Evolutionary conservation across 2,113 vertebrate genomes (phyloP), one percentile per base, ranked within the genome.

Genomic region (Rhizomys pruinosus): DNA sequence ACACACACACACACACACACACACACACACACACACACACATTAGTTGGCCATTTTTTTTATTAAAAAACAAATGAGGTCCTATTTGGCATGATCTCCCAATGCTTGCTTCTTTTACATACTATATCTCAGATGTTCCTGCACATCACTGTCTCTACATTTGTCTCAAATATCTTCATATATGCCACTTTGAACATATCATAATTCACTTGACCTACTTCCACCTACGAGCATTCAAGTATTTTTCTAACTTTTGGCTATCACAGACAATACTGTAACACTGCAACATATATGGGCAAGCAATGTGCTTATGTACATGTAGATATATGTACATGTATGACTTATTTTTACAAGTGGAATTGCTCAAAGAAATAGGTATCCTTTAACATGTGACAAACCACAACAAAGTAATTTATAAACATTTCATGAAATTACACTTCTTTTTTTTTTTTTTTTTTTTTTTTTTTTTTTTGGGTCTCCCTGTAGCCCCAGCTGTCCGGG

Each of bases 311-410:
- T 17, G 25, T 47, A 59, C 10, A 7, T 8, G 34, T 4, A 29
- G 4, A 6, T 8, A 34, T 32, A 72, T 29, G n/a, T n/a, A n/a
- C n/a, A n/a, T n/a, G n/a, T n/a, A n/a, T n/a, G n/a, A n/a, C n/a
- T 29, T 37, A 57, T 81, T 82, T 25, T 44, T 39, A 61, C 29
- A 73, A 87, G 59, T 73, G 25, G 27, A 69, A 66, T 71, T 84
- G 59, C n/a, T 79, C 59, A 77, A 87, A 93, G 29, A 64, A n/a
- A 73, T 63, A 59, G 20, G 4, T 8, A 84, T 61, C 78, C 66
- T 85, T 91, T 79, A 20, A 87, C 88, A 85, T 92, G 84, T 88
- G 22, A 71, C 25, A 52, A 85, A 81, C 52, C 7, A 64, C 92
- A 12, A 12, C 89, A 61, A 87, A 73, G 10, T 61, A 42, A 66